Evolutionary conservation across 1,140 invertebrate genomes (phyloP).

Genomic region (Marisa cornuarietis): DNA sequence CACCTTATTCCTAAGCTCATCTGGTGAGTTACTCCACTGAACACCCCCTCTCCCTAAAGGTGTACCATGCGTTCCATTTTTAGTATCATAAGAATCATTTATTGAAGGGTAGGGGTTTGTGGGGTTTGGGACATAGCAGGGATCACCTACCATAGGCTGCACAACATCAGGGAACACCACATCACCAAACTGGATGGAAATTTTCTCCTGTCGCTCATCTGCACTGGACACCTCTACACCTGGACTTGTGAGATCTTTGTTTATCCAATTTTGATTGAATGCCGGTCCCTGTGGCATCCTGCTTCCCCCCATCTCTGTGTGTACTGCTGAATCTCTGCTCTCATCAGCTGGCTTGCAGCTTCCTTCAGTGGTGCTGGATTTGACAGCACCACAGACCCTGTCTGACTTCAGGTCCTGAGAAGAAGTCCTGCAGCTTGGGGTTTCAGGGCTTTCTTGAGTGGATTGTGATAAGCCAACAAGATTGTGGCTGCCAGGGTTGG

Average conservation of each 20-base stretch:
- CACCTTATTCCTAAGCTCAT: too few species aligned
- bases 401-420: background rate
- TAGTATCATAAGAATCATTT: too few species aligned
- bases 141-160: background rate
- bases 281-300: background rate
- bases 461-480: too few species aligned
- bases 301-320: background rate
- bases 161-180: background rate
- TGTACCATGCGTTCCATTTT: too few species aligned
- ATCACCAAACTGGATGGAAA: constrained; percentile 12
- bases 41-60: too few species aligned
- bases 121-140: too few species aligned
- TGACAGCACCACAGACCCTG: background rate
- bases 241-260: background rate
- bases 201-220: background rate
- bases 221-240: background rate
- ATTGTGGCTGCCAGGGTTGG: background rate
- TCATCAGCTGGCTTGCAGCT: background rate
- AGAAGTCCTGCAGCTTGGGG: background rate
- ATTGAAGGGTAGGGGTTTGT: background rate
- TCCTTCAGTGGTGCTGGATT: background rate
- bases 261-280: background rate
- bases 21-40: too few species aligned
- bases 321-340: background rate
- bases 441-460: background rate